These are phyloP conservation scores for Periphyllus acericola DNA, from an alignment of 2,888 invertebrate genomes.

Conservation along the genomic window DNA sequence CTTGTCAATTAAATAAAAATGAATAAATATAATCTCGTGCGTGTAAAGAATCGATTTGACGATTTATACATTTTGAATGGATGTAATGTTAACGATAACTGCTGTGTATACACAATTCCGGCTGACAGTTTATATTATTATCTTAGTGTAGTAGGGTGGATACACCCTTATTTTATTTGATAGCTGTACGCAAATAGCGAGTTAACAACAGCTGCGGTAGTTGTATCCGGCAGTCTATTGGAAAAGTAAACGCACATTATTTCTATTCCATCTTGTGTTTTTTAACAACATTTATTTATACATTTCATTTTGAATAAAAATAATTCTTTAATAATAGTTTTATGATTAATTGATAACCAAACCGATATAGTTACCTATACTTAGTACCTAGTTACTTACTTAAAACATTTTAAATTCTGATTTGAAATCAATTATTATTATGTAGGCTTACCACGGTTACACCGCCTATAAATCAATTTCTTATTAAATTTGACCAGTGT, in stretches of 20 bases:
- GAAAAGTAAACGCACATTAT: not conserved
- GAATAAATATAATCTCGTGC: not conserved
- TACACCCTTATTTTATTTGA: not conserved
- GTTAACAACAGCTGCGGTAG: not conserved
- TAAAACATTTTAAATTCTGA: too few species aligned
- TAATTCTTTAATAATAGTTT: too few species aligned
- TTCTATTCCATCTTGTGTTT: not conserved
- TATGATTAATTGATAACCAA: too few species aligned
- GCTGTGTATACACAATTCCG: not conserved
- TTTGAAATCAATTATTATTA: too few species aligned
- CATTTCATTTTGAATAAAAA: too few species aligned
- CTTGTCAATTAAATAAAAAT: not conserved
- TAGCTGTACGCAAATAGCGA: not conserved
- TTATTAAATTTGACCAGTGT: too few species aligned
- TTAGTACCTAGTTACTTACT: too few species aligned
- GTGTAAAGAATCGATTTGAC: not conserved
- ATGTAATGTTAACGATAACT: not conserved
- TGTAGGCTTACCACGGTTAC: too few species aligned
- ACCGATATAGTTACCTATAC: too few species aligned
- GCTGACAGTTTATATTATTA: not conserved
- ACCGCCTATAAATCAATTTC: too few species aligned
- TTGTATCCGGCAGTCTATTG: not conserved
- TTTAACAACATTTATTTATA: not conserved
- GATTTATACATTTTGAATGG: not conserved
- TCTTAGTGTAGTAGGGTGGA: not conserved